These are phyloP conservation scores for Anagrus nilaparvatae DNA, from an alignment of 1,140 invertebrate genomes.

Conservation along the genomic window DNA sequence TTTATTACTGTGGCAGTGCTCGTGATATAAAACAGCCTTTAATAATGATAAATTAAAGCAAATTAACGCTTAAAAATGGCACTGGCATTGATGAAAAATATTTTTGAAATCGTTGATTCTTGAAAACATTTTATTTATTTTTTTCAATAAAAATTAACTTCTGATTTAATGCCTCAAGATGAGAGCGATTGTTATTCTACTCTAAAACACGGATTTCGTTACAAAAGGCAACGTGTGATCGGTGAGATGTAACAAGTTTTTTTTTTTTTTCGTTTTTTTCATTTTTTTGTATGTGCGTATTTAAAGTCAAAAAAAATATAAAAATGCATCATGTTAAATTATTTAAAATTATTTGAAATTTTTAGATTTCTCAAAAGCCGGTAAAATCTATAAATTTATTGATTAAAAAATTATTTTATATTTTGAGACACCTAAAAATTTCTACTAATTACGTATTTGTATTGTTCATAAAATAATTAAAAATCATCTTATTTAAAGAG, in stretches of 20 bases:
- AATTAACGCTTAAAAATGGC: slow-evolving; percentile 42
- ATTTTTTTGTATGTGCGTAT: slow-evolving; percentile 7
- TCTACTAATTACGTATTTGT: too few relatives aligned
- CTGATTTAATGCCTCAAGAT: slow-evolving; percentile 9
- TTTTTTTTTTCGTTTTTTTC: slow-evolving; percentile 14
- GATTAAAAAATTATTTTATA: too few relatives aligned
- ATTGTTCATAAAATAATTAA: too few relatives aligned
- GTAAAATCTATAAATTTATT: too few relatives aligned
- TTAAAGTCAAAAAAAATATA: slow-evolving; percentile 6
- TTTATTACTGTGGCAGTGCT: too few relatives aligned
- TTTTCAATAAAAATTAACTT: too few relatives aligned
- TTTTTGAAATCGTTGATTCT: slow-evolving; percentile 23
- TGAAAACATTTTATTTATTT: too few relatives aligned
- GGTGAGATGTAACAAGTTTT: slow-evolving; percentile 17
- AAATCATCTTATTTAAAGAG: too few relatives aligned
- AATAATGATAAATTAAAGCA: too few relatives aligned
- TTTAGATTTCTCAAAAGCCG: not conserved
- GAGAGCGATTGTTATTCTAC: slow-evolving; percentile 20
- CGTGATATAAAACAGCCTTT: too few relatives aligned
- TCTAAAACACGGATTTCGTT: slow-evolving; percentile 28
- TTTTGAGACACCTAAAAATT: too few relatives aligned
- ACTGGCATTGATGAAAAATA: slow-evolving; percentile 34
- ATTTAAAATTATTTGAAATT: slow-evolving; percentile 2
- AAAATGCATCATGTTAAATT: not conserved
- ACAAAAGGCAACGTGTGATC: slow-evolving; percentile 39